Evolutionary conservation across 2,797 vertebrate species (phyloP).

Genomic region (Argya squamiceps): DNA sequence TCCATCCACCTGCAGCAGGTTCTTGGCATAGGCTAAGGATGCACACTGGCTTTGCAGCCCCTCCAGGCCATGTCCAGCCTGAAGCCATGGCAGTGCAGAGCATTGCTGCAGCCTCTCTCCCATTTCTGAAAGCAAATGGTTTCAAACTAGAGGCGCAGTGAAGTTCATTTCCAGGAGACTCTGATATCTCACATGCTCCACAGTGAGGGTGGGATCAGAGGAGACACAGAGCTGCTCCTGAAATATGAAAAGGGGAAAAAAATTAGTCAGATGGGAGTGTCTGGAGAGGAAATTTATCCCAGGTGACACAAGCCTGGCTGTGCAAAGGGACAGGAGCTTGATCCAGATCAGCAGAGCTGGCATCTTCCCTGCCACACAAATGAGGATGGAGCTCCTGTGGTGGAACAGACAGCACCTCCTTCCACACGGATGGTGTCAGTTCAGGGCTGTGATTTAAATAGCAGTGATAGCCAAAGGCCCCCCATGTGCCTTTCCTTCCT

Average conservation of each 20-base stretch:
- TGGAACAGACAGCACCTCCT: neutral
- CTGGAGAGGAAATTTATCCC: neutral
- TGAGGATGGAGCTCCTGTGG: neutral
- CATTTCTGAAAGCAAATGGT: neutral
- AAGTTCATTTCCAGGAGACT: neutral
- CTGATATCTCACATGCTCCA: neutral
- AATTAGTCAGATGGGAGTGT: neutral
- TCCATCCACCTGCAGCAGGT: neutral
- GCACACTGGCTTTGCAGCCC: neutral
- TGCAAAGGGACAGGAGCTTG: neutral
- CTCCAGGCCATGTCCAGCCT: neutral
- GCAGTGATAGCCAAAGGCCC: neutral
- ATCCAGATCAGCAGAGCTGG: neutral
- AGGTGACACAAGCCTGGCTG: neutral
- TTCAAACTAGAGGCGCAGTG: fast-evolving
- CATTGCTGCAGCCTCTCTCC: fast-evolving
- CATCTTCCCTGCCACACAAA: fast-evolving
- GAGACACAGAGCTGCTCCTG: neutral
- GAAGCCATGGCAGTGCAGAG: neutral
- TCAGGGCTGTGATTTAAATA: neutral
- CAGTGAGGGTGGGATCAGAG: neutral
- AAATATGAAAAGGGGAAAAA: neutral
- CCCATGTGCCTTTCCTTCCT: neutral
- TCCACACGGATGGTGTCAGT: neutral
- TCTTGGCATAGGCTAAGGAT: neutral